phyloP scores from a whole-genome alignment of 2,797 vertebrate genomes.

The Spondyliosoma cantharus region DNA sequence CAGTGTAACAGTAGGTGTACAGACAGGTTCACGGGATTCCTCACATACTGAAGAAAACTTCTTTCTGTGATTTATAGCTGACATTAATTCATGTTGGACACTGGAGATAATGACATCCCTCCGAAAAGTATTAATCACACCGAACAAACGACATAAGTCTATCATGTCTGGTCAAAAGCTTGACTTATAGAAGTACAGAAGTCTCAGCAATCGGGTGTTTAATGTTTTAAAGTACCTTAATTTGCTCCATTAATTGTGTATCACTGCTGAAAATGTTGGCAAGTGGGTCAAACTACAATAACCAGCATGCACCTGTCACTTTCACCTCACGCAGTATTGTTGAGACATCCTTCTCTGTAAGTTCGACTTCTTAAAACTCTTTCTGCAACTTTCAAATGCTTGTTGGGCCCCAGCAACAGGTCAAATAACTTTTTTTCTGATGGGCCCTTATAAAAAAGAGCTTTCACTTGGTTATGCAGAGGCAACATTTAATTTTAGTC shows the following conservation, averaged over 20 bases:
- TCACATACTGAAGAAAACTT: not conserved
- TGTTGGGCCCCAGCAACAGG: not conserved
- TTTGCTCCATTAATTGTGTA: not conserved
- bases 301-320: too few species aligned
- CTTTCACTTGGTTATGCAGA: constrained; percentile 19
- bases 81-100: not conserved
- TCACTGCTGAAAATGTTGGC: too few species aligned
- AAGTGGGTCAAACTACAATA: not conserved
- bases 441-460: not conserved
- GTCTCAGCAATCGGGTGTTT: not conserved
- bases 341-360: too few species aligned
- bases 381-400: not conserved
- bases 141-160: not conserved
- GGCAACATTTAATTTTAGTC: constrained; percentile 5
- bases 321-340: not conserved
- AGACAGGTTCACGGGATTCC: not conserved
- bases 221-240: not conserved
- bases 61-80: not conserved
- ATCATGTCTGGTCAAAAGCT: not conserved
- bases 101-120: not conserved
- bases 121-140: not conserved
- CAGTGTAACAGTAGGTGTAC: too few species aligned
- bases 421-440: not conserved
- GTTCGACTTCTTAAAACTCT: not conserved
- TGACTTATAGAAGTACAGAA: not conserved